Base-by-base conservation (phyloP, 2,113 vertebrate species). In the Pseudopodoces humilis region DNA sequence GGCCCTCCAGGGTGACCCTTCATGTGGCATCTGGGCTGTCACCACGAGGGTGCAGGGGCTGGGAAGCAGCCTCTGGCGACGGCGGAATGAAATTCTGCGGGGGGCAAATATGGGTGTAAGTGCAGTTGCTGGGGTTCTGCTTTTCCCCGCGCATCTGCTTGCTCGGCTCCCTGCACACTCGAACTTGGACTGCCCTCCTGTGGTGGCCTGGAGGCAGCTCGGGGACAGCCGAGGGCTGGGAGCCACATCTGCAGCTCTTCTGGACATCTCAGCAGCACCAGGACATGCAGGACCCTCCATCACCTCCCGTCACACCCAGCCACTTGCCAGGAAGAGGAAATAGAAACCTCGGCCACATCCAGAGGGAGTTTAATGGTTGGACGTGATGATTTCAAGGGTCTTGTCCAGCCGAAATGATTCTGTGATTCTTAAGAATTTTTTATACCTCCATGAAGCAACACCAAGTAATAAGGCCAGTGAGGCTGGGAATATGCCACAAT, bases 91-190 rank as follows among this genome's bases (percentile, higher is more conserved):
- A 49, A 49, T 3, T 7, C 15, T 19, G 31, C 9, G 7, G 37
- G 3, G 18, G 39, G 12, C 11, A 15, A 27, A 19, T 18, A 23
- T 0, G 1, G 1, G 3, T 5, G 5, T 3, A 4, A 33, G 19
- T 3, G 0, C 5, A 9, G 0, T 3, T 8, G 27, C 3, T 0
- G 13, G 31, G 16, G 31, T 13, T 11, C 1, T 27, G 15, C 8
- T 58, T 58, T 9, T 7, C 5, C 11, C 27, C 2, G 39, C 49
- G 0, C 3, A 3, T 5, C 10, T 1, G 28, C 33, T 28, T 0
- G 15, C 50, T 3, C 59, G 5, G 55, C 47, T 83, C 17, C 72
- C 28, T 4, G 67, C 55, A 37, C 6, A 0, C 72, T 43, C 86
- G 50, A 43, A 55, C 70, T n/a, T 2, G 67, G 77, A 27, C 44